Evolutionary conservation across 2,797 vertebrate genomes (phyloP).

Genomic region (Hephaestus fuliginosus): DNA sequence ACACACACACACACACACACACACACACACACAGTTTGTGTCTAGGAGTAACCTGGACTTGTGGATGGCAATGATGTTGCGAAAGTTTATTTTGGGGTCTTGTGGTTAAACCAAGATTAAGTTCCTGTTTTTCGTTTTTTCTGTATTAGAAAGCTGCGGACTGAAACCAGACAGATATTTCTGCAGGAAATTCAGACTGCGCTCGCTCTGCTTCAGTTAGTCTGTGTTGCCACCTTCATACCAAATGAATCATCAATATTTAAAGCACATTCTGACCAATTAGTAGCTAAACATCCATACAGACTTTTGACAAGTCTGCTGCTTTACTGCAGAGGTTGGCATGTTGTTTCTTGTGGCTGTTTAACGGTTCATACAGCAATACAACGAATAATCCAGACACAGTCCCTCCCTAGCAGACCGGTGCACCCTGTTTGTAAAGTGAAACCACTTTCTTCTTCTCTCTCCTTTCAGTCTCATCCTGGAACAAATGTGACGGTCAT

Average conservation of each 20-base stretch:
- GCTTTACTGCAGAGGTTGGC: neutral
- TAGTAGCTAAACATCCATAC: neutral
- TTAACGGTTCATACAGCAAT: neutral
- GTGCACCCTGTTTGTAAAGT: neutral
- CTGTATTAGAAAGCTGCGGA: neutral
- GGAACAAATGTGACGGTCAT: conserved; percentile 92
- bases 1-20: neutral
- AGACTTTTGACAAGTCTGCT: neutral
- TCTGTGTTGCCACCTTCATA: conserved; percentile 1
- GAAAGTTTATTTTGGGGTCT: neutral
- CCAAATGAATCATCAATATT: conserved; percentile 40
- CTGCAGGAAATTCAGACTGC: neutral
- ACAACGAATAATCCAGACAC: neutral
- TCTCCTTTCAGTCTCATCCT: conserved; percentile 88
- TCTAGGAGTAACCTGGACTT: neutral
- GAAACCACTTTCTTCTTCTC: neutral
- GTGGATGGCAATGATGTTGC: neutral
- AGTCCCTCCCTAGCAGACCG: neutral
- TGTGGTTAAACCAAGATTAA: neutral
- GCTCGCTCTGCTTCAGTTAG: conserved; percentile 11
- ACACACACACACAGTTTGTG: neutral
- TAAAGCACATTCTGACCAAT: conserved; percentile 26
- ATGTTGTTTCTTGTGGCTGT: conserved; percentile 12
- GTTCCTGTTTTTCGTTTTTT: conserved; percentile 50
- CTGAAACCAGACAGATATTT: conserved; percentile 12